Evolutionary conservation across 2,797 vertebrate species (phyloP).

Genomic region (Okamejei kenojei): DNA sequence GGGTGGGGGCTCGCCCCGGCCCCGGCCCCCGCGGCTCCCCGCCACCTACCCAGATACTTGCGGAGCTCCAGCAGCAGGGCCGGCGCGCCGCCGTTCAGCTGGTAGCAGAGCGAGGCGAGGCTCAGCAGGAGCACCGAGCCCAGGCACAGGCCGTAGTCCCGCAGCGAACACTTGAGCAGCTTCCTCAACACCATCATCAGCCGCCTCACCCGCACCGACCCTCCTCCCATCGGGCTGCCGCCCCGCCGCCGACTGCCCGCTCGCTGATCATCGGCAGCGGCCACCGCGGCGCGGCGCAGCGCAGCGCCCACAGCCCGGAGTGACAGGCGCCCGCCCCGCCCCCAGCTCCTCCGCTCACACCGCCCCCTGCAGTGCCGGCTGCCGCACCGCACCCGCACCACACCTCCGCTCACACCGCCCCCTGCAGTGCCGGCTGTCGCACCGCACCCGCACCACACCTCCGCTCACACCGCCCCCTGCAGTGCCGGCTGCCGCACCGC

Average conservation of each 20-base stretch:
- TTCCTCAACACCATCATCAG: conserved; percentile 62
- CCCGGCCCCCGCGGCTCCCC: neutral
- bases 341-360: conserved; percentile 38
- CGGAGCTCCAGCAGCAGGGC: conserved; percentile 83
- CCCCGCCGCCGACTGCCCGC: conserved; percentile 59
- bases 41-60: conserved; percentile 84
- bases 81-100: conserved; percentile 88
- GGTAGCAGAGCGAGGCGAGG: conserved; percentile 81
- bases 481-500: conserved; percentile 37
- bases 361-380: conserved; percentile 44
- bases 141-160: conserved; percentile 89
- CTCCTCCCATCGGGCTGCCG: conserved; percentile 59
- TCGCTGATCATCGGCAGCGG: conserved; percentile 70
- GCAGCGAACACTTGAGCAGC: conserved; percentile 70
- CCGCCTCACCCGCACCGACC: conserved; percentile 59
- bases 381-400: neutral
- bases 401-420: neutral
- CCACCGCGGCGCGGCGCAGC: conserved; percentile 35
- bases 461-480: conserved; percentile 45
- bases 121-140: conserved; percentile 84
- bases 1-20: too few relatives aligned
- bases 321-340: neutral
- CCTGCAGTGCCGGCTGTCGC: neutral
- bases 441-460: too few relatives aligned
- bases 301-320: neutral